A percentile compares a stretch with the other conserved stretches of the same genome.
phyloP scores from a whole-genome alignment of 2,888 invertebrate genomes.

The Drosophila recens region DNA sequence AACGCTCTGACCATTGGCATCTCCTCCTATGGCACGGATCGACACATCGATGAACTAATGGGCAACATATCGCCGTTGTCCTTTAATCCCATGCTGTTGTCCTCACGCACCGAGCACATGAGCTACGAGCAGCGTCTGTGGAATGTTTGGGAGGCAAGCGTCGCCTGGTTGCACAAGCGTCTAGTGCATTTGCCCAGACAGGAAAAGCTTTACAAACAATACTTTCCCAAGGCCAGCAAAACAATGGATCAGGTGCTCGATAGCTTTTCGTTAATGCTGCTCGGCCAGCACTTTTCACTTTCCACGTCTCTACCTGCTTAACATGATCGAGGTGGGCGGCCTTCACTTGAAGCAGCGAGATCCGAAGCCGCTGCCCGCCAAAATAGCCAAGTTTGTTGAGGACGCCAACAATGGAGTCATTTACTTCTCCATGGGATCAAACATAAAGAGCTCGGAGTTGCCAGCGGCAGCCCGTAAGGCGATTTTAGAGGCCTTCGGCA shows the following conservation, averaged over 20 bases:
- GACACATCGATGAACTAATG: slow-evolving; percentile 74
- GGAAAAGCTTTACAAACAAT: slow-evolving; percentile 55
- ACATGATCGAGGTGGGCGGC: slow-evolving; percentile 84
- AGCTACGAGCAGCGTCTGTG: slow-evolving; percentile 76
- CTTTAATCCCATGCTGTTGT: slow-evolving; percentile 76
- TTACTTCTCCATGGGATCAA: slow-evolving; percentile 86
- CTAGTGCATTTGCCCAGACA: slow-evolving; percentile 74
- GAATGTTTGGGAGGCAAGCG: slow-evolving; percentile 72
- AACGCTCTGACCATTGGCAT: slow-evolving; percentile 77
- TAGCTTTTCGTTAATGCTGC: slow-evolving; percentile 78
- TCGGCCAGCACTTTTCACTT: slow-evolving; percentile 82
- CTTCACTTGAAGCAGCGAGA: slow-evolving; percentile 78
- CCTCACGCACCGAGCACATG: slow-evolving; percentile 83
- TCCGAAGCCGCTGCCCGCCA: slow-evolving; percentile 72
- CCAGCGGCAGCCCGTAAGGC: slow-evolving; percentile 64
- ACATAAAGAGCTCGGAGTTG: slow-evolving; percentile 77
- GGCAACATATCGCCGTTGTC: slow-evolving; percentile 82
- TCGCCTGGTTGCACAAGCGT: slow-evolving; percentile 60
- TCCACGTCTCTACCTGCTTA: slow-evolving; percentile 82
- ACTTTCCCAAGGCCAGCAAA: slow-evolving; percentile 66
- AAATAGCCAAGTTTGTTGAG: slow-evolving; percentile 83
- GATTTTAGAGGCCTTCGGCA: slow-evolving; percentile 63
- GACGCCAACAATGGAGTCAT: slow-evolving; percentile 84
- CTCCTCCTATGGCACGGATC: slow-evolving; percentile 74
- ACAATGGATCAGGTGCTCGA: slow-evolving; percentile 64